Percentiles rank a stretch among this genome's conserved stretches.
These are phyloP conservation scores for Acyrthosiphon pisum DNA, from an alignment of 1,140 invertebrate genomes.

Conservation along the genomic window DNA sequence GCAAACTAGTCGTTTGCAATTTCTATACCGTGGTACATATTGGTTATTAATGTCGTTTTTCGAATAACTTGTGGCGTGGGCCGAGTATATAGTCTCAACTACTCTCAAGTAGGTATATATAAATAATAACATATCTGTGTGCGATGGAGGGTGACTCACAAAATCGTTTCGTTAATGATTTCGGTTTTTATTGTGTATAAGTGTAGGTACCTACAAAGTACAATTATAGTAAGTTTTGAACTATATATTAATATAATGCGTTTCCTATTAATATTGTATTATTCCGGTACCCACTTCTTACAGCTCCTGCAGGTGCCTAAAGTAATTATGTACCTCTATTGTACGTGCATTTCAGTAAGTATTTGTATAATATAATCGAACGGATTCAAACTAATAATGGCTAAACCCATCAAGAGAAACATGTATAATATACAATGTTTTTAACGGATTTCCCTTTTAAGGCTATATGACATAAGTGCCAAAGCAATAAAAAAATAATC, in stretches of 20 bases:
- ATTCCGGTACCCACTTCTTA: background rate
- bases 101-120: background rate
- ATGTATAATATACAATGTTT: background rate
- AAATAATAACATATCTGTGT: background rate
- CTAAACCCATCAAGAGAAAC: background rate
- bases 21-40: background rate
- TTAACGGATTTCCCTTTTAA: background rate
- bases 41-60: background rate
- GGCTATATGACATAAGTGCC: background rate
- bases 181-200: background rate
- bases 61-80: background rate
- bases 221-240: background rate
- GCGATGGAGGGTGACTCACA: background rate
- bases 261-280: background rate
- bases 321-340: background rate
- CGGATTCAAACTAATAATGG: background rate
- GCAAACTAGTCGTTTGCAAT: background rate
- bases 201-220: background rate
- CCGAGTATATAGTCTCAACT: background rate
- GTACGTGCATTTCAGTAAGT: too few species aligned
- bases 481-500: background rate
- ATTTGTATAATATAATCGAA: background rate
- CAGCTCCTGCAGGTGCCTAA: background rate
- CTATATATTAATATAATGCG: background rate
- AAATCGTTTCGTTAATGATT: background rate